Evolutionary conservation across 2,797 vertebrate genomes (phyloP), one percentile per base, ranked within the genome.

Genomic region (Miichthys miiuy): DNA sequence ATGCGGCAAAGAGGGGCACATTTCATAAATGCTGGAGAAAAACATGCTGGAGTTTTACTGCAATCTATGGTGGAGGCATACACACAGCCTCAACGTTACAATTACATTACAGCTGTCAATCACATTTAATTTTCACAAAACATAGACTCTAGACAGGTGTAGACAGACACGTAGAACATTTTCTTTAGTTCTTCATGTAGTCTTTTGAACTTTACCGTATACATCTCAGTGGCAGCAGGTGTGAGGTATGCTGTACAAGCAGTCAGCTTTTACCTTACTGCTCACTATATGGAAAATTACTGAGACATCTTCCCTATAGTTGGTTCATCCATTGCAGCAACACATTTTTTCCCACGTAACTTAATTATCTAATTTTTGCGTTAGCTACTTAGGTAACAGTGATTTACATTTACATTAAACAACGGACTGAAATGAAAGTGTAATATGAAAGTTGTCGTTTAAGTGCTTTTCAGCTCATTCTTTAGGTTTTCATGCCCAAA

Each of bases 231-330:
- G 21, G 12, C 65, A 56, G 42, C 73, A 71, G 34, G 64, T 79
- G 52, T 34, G 44, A 56, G 27, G 34, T 46, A 44, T 23, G 69
- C 84, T 58, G 44, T 8, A 44, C 54, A 68, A 62, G 25, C 58
- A 30, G 23, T 34, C 68, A 80, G 73, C 68, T 79, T 76, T 55
- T 79, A 25, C 67, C n/a, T 57, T 81, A 9, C 50, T 73, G 52
- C 14, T 68, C 71, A 62, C 56, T 58, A 21, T 67, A 21, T 51
- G 12, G 42, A 69, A 81, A 84, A 79, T 56, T 34, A 70, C 68
- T 63, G 23, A 79, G 67, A 68, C 58, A 50, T 57, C 34, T 60
- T 74, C 46, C 5, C 5, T 38, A 2, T 18, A 41, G 47, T 41
- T n/a, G 9, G 5, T 50, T 80, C 13, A 38, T 55, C n/a, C 17